These are phyloP conservation scores for Anthrax anthrax DNA, from an alignment of 2,888 invertebrate species.

Conservation along the genomic window DNA sequence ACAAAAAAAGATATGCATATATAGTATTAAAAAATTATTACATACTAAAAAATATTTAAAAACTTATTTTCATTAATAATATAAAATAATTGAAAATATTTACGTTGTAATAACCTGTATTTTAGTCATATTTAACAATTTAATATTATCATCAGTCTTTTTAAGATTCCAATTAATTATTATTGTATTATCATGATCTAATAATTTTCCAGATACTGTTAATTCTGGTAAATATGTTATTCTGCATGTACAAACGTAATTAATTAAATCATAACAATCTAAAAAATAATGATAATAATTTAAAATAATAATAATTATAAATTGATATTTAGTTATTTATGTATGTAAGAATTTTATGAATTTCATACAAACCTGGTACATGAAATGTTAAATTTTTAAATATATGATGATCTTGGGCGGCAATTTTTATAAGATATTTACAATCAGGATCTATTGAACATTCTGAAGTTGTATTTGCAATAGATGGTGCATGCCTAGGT, in stretches of 20 bases:
- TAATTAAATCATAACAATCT: conserved; percentile 21
- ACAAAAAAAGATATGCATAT: no score
- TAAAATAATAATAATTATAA: background rate
- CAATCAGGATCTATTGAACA: conserved; percentile 27
- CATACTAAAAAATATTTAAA: no score
- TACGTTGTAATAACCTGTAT: background rate
- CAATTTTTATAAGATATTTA: conserved; percentile 24
- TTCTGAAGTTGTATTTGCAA: conserved; percentile 20
- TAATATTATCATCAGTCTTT: background rate
- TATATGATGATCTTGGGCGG: conserved; percentile 20
- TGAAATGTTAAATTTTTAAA: conserved; percentile 14
- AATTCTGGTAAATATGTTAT: conserved; percentile 18
- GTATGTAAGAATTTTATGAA: no score
- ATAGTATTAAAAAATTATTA: no score
- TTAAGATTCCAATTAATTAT: background rate
- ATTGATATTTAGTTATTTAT: no score
- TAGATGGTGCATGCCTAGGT: conserved; percentile 19
- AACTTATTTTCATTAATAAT: background rate
- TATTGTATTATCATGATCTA: background rate
- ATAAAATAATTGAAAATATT: background rate
- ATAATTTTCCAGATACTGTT: conserved; percentile 15
- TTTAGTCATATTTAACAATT: conserved; percentile 16
- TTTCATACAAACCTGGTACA: conserved; percentile 25
- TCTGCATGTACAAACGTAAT: conserved; percentile 22
- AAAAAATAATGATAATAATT: background rate